phyloP scores from a whole-genome alignment of 2,888 invertebrate genomes.

The Spialia ferax region DNA sequence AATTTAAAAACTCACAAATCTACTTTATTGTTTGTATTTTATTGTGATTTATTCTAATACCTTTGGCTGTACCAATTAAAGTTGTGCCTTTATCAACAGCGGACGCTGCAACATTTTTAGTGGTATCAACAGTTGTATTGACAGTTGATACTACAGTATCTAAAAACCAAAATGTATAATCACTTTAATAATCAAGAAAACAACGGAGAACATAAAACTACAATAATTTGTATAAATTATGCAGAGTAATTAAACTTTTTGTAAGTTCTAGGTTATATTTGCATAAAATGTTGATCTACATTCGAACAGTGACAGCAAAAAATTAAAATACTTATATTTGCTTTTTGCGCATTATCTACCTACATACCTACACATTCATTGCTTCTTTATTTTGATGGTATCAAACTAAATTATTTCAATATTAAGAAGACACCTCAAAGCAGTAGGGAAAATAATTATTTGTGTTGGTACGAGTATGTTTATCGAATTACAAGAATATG shows the following conservation, averaged over 20 bases:
- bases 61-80: slow-evolving; percentile 57
- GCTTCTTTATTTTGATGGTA: too few relatives aligned
- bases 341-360: neutral
- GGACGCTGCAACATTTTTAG: slow-evolving; percentile 53
- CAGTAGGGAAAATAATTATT: too few relatives aligned
- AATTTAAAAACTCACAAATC: neutral
- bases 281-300: neutral
- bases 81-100: slow-evolving; percentile 53
- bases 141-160: slow-evolving; percentile 50
- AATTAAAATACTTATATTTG: neutral
- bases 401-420: too few relatives aligned
- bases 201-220: neutral
- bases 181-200: neutral
- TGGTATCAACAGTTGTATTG: neutral
- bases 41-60: slow-evolving; percentile 44
- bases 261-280: neutral
- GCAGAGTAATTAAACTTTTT: neutral
- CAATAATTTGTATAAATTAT: neutral
- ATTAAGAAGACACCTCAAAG: too few relatives aligned
- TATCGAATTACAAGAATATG: neutral
- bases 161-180: slow-evolving; percentile 43
- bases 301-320: neutral
- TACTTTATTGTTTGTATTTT: neutral
- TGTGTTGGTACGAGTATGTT: too few relatives aligned
- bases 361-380: too few relatives aligned